phyloP scores from a whole-genome alignment of 1,140 invertebrate genomes.

The Hydropsyche tenuis region DNA sequence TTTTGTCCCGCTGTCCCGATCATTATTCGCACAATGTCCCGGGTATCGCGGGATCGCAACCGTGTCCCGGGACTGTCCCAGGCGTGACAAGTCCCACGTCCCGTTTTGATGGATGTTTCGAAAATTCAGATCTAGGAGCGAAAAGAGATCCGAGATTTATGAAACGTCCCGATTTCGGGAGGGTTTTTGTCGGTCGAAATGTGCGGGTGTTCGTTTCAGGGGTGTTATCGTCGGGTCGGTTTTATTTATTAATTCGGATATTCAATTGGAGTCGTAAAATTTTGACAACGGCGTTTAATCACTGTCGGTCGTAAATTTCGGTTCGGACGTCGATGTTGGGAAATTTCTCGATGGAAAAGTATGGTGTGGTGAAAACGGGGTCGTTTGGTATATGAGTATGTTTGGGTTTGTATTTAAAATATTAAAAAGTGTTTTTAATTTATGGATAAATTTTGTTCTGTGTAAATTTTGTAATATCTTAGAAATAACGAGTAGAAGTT shows the following conservation, averaged over 20 bases:
- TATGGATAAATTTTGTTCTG: too few species aligned
- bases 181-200: background rate
- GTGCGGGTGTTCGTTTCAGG: background rate
- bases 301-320: constrained; percentile 34
- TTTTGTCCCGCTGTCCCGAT: too few species aligned
- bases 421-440: too few species aligned
- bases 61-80: too few species aligned
- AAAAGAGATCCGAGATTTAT: constrained; percentile 17
- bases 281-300: constrained; percentile 33
- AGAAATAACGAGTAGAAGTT: too few species aligned
- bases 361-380: background rate
- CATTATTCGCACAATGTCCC: too few species aligned
- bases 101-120: constrained; percentile 17
- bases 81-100: too few species aligned
- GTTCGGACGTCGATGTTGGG: background rate
- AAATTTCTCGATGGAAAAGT: background rate
- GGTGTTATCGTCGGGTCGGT: background rate
- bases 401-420: too few species aligned
- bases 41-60: too few species aligned
- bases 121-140: background rate
- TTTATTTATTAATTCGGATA: constrained; percentile 34
- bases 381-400: too few species aligned
- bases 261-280: constrained; percentile 36
- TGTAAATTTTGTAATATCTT: too few species aligned
- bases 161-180: constrained; percentile 1